A percentile compares a stretch with the other conserved stretches of the same genome.
These are phyloP conservation scores for Strigamia maritima DNA, from an alignment of 2,888 invertebrate genomes.

Conservation along the genomic window DNA sequence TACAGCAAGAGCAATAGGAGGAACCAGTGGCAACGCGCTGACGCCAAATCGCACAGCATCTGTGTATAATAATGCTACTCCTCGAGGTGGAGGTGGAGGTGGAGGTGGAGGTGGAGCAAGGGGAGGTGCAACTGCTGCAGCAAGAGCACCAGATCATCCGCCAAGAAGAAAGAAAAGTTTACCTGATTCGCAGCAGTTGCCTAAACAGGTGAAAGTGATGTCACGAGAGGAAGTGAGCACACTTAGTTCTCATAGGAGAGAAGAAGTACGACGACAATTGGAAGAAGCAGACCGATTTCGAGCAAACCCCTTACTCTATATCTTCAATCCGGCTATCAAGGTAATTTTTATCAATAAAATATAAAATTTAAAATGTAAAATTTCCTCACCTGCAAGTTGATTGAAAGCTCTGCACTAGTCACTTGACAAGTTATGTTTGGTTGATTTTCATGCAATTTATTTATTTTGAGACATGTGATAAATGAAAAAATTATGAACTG, in stretches of 20 bases:
- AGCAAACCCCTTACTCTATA: constrained; percentile 90
- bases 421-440: no score
- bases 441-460: no score
- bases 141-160: constrained; percentile 61
- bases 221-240: constrained; percentile 92
- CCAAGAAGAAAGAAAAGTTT: constrained; percentile 93
- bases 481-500: no score
- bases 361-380: background rate
- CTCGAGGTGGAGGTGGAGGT: constrained; percentile 42
- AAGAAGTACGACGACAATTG: constrained; percentile 85
- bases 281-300: constrained; percentile 87
- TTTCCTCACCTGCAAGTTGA: background rate
- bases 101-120: constrained; percentile 45
- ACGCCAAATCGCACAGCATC: constrained; percentile 39
- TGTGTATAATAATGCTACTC: constrained; percentile 27
- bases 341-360: no score
- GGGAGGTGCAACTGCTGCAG: constrained; percentile 50
- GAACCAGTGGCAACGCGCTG: constrained; percentile 24
- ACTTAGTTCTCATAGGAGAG: constrained; percentile 87
- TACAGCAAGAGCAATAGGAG: background rate
- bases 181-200: constrained; percentile 72
- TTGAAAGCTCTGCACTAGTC: background rate
- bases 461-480: no score
- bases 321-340: constrained; percentile 96
- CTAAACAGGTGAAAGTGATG: constrained; percentile 73